Base-by-base conservation (phyloP, 2,797 vertebrate genomes). In the Protosalanx chinensis region DNA sequence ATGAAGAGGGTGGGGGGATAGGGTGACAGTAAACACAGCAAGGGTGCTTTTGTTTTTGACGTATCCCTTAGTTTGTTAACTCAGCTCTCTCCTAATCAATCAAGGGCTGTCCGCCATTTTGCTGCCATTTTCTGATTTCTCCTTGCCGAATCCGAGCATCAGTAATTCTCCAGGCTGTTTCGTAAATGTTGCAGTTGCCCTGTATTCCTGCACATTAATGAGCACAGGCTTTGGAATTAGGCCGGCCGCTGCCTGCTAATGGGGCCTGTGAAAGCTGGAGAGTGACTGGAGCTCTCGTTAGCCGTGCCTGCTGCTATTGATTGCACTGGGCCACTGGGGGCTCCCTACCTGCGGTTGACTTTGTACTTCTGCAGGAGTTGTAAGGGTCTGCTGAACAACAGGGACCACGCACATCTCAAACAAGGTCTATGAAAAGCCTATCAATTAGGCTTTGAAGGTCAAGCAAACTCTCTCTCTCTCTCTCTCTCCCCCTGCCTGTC, bases 371-470 rank as follows among this genome's bases (percentile, higher is more conserved):
- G 78, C 82, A 82, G 85, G 86, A 89, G 90, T 92, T 94, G 93
- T 93, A 89, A 94, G 92, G 91, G 91, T 78, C 77, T 89, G 86
- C 81, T 77, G 91, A 94, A 85, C 79, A 86, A 90, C 84, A 79
- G 86, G 84, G 88, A 92, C 90, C 76, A 75, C 88, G 85, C 84
- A 84, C 90, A 89, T 89, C 90, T 93, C 90, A 83, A 81, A 90
- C 87, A 90, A 92, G 91, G 88, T 89, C 92, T 89, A 89, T 88
- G 88, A 92, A 94, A 89, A 94, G 87, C 88, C 84, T 84, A 93
- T 93, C 93, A 96, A 95, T 96, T 95, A 95, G 93, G 90, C 91
- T 95, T 93, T 95, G 93, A 96, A 96, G 94, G 94, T 95, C 94
- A 94, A 89, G 87, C 88, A 86, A 92, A 91, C 89, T 86, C 81